Conservation (phyloP, 2,888 invertebrate species). For the Cataglyphis cursor region DNA sequence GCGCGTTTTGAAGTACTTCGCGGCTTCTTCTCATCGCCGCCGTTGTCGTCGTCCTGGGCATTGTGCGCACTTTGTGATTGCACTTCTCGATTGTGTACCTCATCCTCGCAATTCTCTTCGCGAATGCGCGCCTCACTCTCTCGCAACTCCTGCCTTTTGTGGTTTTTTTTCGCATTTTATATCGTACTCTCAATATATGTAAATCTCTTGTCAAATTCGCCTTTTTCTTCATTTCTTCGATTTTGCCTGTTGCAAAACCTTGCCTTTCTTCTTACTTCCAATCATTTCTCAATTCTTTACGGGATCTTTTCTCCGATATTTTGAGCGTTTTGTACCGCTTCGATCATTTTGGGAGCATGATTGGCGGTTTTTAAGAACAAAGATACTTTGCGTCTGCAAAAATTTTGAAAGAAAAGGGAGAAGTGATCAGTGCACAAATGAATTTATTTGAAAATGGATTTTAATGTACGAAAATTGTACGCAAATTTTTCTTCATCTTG, state of each 20-base stretch:
- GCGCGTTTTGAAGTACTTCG: constrained; percentile 25
- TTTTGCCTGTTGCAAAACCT: not conserved
- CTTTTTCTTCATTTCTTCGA: not conserved
- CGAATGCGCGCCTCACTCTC: not conserved
- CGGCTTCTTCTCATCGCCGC: constrained; percentile 19
- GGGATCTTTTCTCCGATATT: not conserved
- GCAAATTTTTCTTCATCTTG: not conserved
- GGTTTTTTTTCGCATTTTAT: constrained; percentile 13
- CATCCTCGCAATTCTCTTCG: not conserved
- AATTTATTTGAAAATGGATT: not conserved
- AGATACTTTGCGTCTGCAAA: not conserved
- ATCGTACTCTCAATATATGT: not conserved
- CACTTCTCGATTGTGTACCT: not conserved
- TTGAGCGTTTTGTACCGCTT: not conserved
- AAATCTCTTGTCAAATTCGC: not conserved
- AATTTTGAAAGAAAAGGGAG: not conserved
- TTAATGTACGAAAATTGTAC: not conserved
- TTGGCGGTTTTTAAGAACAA: not conserved
- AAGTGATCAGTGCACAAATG: not conserved
- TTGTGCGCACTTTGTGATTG: constrained; percentile 8
- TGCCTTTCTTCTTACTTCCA: not conserved
- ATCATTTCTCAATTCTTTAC: not conserved
- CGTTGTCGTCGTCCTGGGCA: constrained; percentile 1
- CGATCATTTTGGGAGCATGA: not conserved
- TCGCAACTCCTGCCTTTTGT: not conserved